These are phyloP conservation scores for Phoeniculus purpureus DNA, from an alignment of 2,797 vertebrate genomes.

Conservation along the genomic window DNA sequence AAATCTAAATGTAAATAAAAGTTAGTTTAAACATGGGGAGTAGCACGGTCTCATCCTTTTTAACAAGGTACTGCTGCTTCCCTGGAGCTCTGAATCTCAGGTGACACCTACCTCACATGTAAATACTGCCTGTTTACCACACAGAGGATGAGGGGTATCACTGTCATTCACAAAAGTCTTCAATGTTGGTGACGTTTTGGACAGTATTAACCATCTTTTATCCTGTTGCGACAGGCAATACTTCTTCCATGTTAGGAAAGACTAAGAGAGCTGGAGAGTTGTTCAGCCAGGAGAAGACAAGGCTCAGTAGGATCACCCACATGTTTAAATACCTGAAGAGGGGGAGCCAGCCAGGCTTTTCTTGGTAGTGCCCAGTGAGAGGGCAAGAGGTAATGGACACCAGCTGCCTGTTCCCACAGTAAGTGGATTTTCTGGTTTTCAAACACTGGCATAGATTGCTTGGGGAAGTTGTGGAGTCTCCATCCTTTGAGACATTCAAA, in stretches of 20 bases:
- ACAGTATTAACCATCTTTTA: not conserved
- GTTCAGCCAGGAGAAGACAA: not conserved
- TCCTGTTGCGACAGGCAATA: not conserved
- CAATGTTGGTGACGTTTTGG: not conserved
- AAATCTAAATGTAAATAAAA: not conserved
- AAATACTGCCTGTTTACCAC: not conserved
- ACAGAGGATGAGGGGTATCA: not conserved
- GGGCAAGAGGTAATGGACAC: not conserved
- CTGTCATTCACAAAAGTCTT: not conserved
- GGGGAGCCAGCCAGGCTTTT: not conserved
- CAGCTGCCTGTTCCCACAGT: not conserved
- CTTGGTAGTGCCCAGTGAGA: not conserved
- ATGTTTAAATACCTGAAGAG: not conserved
- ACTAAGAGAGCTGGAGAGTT: not conserved
- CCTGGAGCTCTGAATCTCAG: conserved; percentile 9
- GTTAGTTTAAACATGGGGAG: not conserved
- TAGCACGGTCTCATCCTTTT: not conserved
- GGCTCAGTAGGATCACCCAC: not conserved
- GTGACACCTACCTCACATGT: not conserved
- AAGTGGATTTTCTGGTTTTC: not conserved
- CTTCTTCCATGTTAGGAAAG: not conserved
- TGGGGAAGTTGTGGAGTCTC: not conserved
- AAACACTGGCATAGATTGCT: not conserved
- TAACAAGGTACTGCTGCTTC: not conserved
- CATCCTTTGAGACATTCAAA: not conserved